phyloP scores from a whole-genome alignment of 2,888 invertebrate species.

The Catocala fraxini region DNA sequence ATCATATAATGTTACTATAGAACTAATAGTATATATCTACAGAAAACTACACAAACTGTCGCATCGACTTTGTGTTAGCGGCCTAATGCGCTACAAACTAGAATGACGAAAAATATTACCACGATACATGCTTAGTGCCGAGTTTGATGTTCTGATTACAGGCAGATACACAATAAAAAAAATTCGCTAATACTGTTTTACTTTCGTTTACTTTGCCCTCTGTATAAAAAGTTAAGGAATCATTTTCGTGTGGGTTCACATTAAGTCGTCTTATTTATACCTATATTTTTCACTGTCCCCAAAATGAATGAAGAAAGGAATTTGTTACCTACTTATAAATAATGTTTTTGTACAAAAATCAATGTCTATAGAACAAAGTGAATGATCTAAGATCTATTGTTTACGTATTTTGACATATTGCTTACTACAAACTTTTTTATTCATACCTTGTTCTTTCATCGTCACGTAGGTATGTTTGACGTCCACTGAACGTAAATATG shows the following conservation, averaged over 20 bases:
- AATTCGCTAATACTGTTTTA: neutral
- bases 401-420: neutral
- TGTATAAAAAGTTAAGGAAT: neutral
- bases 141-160: conserved; percentile 16
- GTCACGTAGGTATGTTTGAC: conserved; percentile 41
- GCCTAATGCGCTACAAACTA: conserved; percentile 11
- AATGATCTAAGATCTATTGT: too few relatives aligned
- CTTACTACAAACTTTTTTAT: conserved; percentile 28
- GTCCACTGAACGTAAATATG: conserved; percentile 50
- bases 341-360: too few relatives aligned
- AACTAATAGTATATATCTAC: neutral
- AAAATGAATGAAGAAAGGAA: too few relatives aligned
- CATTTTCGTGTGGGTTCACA: too few relatives aligned
- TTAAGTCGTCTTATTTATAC: too few relatives aligned
- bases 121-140: conserved; percentile 12
- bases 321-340: too few relatives aligned
- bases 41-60: neutral
- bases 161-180: conserved; percentile 7
- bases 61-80: conserved; percentile 3
- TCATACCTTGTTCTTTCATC: conserved; percentile 26
- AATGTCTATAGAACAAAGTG: too few relatives aligned
- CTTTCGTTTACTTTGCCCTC: conserved; percentile 3
- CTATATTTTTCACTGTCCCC: too few relatives aligned
- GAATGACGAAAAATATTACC: conserved; percentile 21
- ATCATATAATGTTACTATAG: too few relatives aligned